A percentile compares a stretch with the other conserved stretches of the same genome.
Conservation (phyloP, 2,888 invertebrate species). For the Drosophila differens region DNA sequence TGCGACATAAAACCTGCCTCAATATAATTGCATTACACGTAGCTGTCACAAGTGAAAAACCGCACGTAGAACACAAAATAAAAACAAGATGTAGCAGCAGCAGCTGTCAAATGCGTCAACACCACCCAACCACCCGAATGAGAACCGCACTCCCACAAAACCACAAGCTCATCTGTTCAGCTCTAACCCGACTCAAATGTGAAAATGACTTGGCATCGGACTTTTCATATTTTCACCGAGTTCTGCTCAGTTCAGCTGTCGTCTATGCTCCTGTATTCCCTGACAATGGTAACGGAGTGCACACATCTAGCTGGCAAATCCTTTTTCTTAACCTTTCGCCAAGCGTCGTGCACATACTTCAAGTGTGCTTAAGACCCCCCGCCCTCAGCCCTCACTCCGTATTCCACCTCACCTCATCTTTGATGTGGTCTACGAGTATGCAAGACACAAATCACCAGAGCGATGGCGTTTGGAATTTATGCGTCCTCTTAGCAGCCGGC, state of each 20-base stretch:
- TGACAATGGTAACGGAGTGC: slow-evolving; percentile 29
- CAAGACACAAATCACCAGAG: slow-evolving; percentile 73
- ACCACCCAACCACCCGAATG: slow-evolving; percentile 42
- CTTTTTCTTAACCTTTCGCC: slow-evolving; percentile 74
- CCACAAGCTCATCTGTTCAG: slow-evolving; percentile 38
- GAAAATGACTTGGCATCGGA: slow-evolving; percentile 65
- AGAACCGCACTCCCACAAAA: slow-evolving; percentile 45
- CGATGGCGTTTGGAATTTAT: slow-evolving; percentile 75
- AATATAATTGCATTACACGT: slow-evolving; percentile 79
- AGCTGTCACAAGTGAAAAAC: slow-evolving; percentile 63
- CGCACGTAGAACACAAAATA: slow-evolving; percentile 34
- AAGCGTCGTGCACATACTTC: slow-evolving; percentile 67
- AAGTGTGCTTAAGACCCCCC: slow-evolving; percentile 67
- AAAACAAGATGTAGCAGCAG: slow-evolving; percentile 8
- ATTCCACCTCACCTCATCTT: slow-evolving; percentile 39
- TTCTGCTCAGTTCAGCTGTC: slow-evolving; percentile 10
- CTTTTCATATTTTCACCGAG: slow-evolving; percentile 73
- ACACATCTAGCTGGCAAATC: slow-evolving; percentile 59
- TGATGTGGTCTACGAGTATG: slow-evolving; percentile 71
- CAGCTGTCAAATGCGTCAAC: slow-evolving; percentile 43
- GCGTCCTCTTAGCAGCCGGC: slow-evolving; percentile 56
- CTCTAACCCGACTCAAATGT: slow-evolving; percentile 55
- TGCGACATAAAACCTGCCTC: slow-evolving; percentile 70
- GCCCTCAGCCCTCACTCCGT: neutral
- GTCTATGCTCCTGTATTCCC: slow-evolving; percentile 6